Percentiles rank a stretch among this genome's conserved stretches.
These are phyloP conservation scores for Oenanthe melanoleuca DNA, from an alignment of 2,113 vertebrate genomes.

Conservation along the genomic window DNA sequence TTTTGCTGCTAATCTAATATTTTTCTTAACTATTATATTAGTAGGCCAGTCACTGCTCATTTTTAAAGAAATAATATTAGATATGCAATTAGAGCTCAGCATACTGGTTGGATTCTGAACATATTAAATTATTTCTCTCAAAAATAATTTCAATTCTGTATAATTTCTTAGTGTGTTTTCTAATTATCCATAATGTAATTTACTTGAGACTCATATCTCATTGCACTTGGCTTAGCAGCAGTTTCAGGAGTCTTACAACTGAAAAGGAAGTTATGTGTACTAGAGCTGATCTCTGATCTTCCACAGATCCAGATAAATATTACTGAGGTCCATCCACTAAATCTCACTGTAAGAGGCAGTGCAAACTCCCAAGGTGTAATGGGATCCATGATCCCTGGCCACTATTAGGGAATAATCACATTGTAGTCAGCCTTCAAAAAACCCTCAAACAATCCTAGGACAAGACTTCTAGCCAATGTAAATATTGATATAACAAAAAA, in stretches of 20 bases:
- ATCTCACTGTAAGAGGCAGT: not conserved
- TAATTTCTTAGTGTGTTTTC: not conserved
- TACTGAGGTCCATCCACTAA: not conserved
- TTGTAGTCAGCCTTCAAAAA: not conserved
- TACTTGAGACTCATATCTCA: fast-evolving
- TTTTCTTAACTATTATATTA: not conserved
- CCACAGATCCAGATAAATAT: not conserved
- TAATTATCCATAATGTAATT: not conserved
- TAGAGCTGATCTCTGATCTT: not conserved
- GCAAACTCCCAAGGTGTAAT: not conserved
- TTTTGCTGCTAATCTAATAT: not conserved
- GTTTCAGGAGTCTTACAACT: not conserved
- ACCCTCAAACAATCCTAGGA: not conserved
- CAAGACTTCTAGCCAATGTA: not conserved
- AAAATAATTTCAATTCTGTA: not conserved
- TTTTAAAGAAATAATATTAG: not conserved
- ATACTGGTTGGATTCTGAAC: not conserved
- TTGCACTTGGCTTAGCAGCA: fast-evolving
- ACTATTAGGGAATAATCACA: not conserved
- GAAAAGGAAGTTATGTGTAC: not conserved
- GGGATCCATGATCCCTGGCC: not conserved
- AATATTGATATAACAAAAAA: not conserved
- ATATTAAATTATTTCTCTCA: not conserved
- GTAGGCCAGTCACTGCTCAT: not conserved
- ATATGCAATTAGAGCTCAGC: not conserved